Percentiles rank a stretch among this genome's conserved stretches.
Evolutionary conservation across 2,113 vertebrate genomes (phyloP).

Genomic region (Ophthalmolycus amberensis): DNA sequence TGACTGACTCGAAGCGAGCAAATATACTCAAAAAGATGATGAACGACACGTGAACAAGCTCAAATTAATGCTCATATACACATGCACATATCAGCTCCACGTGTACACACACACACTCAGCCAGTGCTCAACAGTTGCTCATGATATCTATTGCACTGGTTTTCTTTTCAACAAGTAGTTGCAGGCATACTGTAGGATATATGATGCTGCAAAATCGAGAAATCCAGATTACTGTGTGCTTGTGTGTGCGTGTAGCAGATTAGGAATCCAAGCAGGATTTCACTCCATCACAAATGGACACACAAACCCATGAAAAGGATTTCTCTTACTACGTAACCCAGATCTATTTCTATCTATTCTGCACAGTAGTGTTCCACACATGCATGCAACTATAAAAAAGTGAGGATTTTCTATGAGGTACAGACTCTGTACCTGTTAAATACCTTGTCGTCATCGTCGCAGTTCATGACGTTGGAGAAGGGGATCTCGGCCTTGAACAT

Average conservation of each 20-base stretch:
- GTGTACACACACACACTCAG: neutral
- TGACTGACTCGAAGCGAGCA: constrained; percentile 30
- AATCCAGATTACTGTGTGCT: constrained; percentile 56
- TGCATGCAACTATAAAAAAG: constrained; percentile 1
- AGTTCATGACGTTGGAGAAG: constrained; percentile 88
- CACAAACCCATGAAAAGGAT: constrained; percentile 54
- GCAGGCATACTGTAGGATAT: constrained; percentile 19
- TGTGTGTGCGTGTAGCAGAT: constrained; percentile 49
- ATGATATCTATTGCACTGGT: constrained; percentile 37
- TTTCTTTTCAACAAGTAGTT: constrained; percentile 30
- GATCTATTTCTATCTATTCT: neutral
- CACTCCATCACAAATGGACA: constrained; percentile 42
- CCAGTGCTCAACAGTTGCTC: neutral
- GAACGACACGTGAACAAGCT: neutral
- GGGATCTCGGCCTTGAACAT: constrained; percentile 98
- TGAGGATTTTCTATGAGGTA: neutral
- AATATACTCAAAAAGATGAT: neutral
- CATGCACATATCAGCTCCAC: neutral
- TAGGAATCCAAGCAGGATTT: constrained; percentile 58
- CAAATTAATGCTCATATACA: neutral
- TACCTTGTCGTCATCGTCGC: constrained; percentile 98
- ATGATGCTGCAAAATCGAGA: constrained; percentile 34
- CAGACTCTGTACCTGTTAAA: constrained; percentile 1
- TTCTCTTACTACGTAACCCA: constrained; percentile 27
- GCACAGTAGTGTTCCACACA: neutral